These are phyloP conservation scores for Laterallus jamaicensis DNA, from an alignment of 2,113 vertebrate species.

Conservation along the genomic window DNA sequence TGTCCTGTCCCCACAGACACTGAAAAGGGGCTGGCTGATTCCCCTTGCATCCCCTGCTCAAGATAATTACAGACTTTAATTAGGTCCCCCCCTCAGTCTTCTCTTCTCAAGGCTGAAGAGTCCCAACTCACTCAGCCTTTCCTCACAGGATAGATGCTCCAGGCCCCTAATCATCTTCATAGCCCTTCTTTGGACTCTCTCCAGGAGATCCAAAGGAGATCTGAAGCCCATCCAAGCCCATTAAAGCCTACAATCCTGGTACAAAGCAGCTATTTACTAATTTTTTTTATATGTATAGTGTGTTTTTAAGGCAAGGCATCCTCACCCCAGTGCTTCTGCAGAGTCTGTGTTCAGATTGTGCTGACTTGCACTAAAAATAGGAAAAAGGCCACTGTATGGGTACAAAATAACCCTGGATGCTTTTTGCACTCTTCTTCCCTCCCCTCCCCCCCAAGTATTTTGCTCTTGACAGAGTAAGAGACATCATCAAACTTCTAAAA, in stretches of 20 bases:
- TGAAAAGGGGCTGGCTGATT: too few species aligned
- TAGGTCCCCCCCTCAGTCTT: too few species aligned
- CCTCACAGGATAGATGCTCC: too few species aligned
- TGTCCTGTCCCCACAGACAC: too few species aligned
- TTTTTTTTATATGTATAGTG: background rate
- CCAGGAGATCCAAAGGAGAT: background rate
- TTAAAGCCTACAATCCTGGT: background rate
- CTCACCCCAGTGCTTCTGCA: background rate
- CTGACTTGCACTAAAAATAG: slow-evolving; percentile 13
- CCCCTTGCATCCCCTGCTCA: too few species aligned
- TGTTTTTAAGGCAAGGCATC: background rate
- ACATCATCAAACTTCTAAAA: slow-evolving; percentile 44
- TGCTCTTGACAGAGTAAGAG: background rate
- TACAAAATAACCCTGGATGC: background rate
- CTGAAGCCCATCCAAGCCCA: background rate
- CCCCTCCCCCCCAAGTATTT: background rate
- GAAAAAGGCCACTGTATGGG: background rate
- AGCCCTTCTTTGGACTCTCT: too few species aligned
- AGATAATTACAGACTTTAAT: too few species aligned
- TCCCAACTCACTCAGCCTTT: too few species aligned
- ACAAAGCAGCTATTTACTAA: background rate
- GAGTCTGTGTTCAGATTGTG: background rate
- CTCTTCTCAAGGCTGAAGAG: too few species aligned
- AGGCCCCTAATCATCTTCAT: too few species aligned
- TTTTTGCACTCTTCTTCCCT: background rate